Percentiles rank a stretch among this genome's conserved stretches.
Evolutionary conservation across 2,797 vertebrate genomes (phyloP).

Genomic region (Onychomys torridus): DNA sequence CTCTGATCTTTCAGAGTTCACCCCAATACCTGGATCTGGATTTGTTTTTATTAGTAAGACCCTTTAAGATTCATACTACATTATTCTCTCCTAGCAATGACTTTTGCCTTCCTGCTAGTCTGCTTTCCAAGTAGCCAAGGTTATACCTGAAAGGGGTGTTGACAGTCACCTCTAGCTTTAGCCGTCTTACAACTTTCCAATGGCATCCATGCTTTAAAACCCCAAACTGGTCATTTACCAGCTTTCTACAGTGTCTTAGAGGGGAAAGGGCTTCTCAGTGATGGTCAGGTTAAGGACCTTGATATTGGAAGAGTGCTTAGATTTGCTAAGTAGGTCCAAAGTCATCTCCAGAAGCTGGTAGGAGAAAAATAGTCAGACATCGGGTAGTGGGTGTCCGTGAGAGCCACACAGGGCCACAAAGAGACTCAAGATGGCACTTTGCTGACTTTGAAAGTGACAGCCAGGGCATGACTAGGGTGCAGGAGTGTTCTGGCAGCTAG

Average conservation of each 20-base stretch:
- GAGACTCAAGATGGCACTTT: neutral
- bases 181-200: too few relatives aligned
- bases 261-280: neutral
- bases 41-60: too few relatives aligned
- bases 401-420: neutral
- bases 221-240: neutral
- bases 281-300: neutral
- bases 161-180: neutral
- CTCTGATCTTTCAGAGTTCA: too few relatives aligned
- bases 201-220: neutral
- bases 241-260: neutral
- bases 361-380: neutral
- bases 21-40: too few relatives aligned
- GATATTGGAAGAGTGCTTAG: neutral
- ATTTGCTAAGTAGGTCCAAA: too few relatives aligned
- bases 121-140: neutral
- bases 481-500: neutral
- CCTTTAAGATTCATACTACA: too few relatives aligned
- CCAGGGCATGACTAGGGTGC: neutral
- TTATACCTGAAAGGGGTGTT: neutral
- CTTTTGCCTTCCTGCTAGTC: fast-evolving
- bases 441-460: neutral
- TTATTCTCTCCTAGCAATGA: too few relatives aligned
- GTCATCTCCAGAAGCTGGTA: neutral
- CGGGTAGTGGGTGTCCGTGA: fast-evolving